These are phyloP conservation scores for Ailurus styani DNA, from an alignment of 2,113 vertebrate species.

Conservation along the genomic window DNA sequence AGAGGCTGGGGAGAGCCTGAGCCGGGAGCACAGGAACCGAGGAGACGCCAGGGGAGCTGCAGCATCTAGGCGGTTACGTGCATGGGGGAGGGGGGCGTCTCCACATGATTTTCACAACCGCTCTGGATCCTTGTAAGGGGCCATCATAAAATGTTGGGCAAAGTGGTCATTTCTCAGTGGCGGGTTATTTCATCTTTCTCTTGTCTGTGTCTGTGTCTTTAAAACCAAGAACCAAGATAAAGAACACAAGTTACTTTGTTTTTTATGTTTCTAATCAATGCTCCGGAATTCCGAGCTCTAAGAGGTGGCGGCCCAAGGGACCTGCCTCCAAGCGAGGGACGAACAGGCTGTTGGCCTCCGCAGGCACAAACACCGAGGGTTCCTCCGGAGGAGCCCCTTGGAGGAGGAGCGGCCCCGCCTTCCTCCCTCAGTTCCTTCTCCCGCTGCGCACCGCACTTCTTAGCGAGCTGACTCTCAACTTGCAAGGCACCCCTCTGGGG, in stretches of 20 bases:
- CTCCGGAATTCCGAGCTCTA: not conserved
- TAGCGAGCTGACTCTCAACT: not conserved
- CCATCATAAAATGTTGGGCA: not conserved
- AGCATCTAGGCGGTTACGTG: not conserved
- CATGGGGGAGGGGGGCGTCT: not conserved
- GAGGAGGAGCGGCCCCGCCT: not conserved
- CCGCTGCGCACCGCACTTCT: not conserved
- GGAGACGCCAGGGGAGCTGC: fast-evolving
- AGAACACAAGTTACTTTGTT: not conserved
- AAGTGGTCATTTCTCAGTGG: not conserved
- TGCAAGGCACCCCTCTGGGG: not conserved
- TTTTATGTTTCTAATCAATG: not conserved
- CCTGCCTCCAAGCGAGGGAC: not conserved
- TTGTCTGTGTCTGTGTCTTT: not conserved
- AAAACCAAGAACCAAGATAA: not conserved
- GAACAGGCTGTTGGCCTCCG: not conserved
- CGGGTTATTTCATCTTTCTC: not conserved
- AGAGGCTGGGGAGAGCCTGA: not conserved
- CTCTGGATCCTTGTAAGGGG: not conserved
- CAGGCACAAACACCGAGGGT: not conserved
- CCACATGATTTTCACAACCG: not conserved
- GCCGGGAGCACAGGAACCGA: not conserved
- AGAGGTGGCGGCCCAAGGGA: not conserved
- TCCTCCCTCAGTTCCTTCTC: not conserved
- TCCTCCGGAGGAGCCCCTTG: not conserved